phyloP scores from a whole-genome alignment of 2,888 invertebrate genomes.

The Trachelus tabidus region DNA sequence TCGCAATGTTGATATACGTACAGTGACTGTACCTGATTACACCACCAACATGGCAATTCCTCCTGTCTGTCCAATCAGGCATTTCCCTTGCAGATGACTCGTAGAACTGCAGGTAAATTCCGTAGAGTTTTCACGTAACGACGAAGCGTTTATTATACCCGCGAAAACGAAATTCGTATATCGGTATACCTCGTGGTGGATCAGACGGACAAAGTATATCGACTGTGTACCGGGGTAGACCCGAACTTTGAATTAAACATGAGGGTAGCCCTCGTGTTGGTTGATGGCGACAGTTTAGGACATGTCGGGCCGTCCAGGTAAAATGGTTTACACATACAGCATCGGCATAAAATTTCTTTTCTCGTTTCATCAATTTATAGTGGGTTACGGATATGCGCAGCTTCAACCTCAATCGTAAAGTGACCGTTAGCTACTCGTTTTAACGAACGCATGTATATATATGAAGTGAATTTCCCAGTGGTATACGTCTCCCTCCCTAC shows the following conservation, averaged over 20 bases:
- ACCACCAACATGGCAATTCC: background rate
- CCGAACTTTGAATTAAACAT: constrained; percentile 36
- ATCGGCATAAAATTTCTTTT: background rate
- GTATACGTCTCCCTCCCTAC: background rate
- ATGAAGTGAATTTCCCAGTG: background rate
- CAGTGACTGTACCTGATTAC: background rate
- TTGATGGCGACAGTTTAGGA: constrained; percentile 25
- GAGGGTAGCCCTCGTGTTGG: constrained; percentile 22
- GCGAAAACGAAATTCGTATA: background rate
- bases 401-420: background rate
- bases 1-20: background rate
- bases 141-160: background rate
- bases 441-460: background rate
- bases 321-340: constrained; percentile 8
- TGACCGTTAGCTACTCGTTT: background rate
- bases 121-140: background rate
- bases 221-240: constrained; percentile 15
- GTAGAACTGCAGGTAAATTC: background rate
- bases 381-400: background rate
- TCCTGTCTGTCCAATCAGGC: background rate
- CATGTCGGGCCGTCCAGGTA: constrained; percentile 11
- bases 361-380: background rate
- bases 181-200: background rate
- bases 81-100: background rate
- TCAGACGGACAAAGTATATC: constrained; percentile 20